A percentile compares a stretch with the other conserved stretches of the same genome.
Evolutionary conservation across 2,797 vertebrate genomes (phyloP).

Genomic region (Pelodytes ibericus): DNA sequence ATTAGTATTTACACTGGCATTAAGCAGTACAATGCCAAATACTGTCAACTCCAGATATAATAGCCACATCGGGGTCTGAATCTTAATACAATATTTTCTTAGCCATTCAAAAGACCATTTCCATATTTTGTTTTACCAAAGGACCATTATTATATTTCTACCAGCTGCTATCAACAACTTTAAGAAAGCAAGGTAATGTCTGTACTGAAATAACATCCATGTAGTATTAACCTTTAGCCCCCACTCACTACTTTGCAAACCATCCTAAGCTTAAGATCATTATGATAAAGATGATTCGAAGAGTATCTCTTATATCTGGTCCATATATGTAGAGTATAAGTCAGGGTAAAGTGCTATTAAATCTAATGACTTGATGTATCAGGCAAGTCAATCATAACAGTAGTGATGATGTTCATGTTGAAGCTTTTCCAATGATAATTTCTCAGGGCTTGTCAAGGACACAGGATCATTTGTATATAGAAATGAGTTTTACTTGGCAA

Average conservation of each 20-base stretch:
- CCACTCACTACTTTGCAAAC: background rate
- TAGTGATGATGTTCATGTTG: constrained; percentile 16
- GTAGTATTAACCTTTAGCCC: background rate
- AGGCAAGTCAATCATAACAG: constrained; percentile 24
- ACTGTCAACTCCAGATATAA: too few relatives aligned
- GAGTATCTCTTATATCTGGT: background rate
- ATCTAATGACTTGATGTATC: background rate
- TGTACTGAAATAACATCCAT: too few relatives aligned
- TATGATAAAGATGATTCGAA: background rate
- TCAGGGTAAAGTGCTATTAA: constrained; percentile 9
- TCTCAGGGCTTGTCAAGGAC: constrained; percentile 46
- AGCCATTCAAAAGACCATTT: too few relatives aligned
- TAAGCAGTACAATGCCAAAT: too few relatives aligned
- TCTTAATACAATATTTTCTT: too few relatives aligned
- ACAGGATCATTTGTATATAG: constrained; percentile 14
- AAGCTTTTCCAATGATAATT: constrained; percentile 38
- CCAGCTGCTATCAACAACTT: too few relatives aligned
- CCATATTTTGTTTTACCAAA: too few relatives aligned
- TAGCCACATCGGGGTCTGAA: too few relatives aligned
- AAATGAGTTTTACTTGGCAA: background rate
- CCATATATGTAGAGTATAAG: background rate
- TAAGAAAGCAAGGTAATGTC: too few relatives aligned
- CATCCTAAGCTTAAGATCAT: background rate
- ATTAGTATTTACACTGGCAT: too few relatives aligned
- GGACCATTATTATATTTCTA: too few relatives aligned